A percentile compares a stretch with the other conserved stretches of the same genome.
phyloP scores from a whole-genome alignment of 2,888 invertebrate genomes.

The Plusia festucae region DNA sequence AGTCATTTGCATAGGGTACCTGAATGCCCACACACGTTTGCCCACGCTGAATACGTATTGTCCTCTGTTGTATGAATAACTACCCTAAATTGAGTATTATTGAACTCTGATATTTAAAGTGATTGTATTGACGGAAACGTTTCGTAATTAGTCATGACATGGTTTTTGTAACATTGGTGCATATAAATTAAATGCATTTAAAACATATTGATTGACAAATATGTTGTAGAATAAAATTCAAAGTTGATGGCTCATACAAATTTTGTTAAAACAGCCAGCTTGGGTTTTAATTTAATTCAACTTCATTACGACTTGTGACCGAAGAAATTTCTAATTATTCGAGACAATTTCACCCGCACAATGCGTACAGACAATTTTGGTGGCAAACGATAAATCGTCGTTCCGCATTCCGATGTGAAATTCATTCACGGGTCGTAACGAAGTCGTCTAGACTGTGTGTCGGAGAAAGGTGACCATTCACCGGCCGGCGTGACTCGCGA shows the following conservation, averaged over 20 bases:
- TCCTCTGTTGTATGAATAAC: constrained; percentile 62
- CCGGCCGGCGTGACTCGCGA: constrained; percentile 73
- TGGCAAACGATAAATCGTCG: constrained; percentile 78
- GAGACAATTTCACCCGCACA: constrained; percentile 76
- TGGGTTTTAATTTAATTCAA: constrained; percentile 32
- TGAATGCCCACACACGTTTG: constrained; percentile 70
- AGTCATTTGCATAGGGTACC: constrained; percentile 72
- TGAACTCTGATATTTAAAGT: constrained; percentile 56
- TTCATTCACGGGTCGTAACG: constrained; percentile 86
- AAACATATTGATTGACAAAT: constrained; percentile 26
- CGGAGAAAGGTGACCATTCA: constrained; percentile 89
- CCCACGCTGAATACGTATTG: constrained; percentile 69
- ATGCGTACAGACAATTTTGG: constrained; percentile 74
- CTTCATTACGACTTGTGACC: constrained; percentile 54
- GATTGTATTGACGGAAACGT: constrained; percentile 44
- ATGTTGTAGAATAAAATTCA: constrained; percentile 21
- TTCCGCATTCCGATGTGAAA: constrained; percentile 87
- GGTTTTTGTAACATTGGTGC: constrained; percentile 15
- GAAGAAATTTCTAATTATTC: constrained; percentile 74
- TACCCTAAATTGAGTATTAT: constrained; percentile 60
- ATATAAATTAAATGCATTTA: constrained; percentile 6
- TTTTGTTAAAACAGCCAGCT: constrained; percentile 47
- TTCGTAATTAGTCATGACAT: constrained; percentile 26
- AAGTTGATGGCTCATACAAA: constrained; percentile 31
- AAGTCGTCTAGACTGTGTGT: constrained; percentile 87